Evolutionary conservation across 2,113 vertebrate genomes (phyloP), one percentile per base, ranked within the genome.

Genomic region (Bubalus kerabau): DNA sequence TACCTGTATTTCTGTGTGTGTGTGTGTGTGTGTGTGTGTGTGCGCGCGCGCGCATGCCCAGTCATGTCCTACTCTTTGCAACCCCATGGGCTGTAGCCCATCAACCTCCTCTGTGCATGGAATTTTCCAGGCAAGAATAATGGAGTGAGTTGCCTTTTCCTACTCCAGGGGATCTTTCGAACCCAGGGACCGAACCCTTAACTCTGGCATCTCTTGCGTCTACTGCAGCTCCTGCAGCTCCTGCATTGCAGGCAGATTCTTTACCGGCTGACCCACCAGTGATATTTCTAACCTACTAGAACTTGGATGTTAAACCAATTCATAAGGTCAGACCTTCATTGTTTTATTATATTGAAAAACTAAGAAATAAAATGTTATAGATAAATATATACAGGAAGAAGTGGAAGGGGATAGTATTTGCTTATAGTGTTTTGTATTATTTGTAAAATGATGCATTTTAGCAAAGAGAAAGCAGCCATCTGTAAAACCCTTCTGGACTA

Each of bases 401-500:
- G 78, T 32, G 14, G n/a, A 62, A 43, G 28, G 32, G 43, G 82
- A 15, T 60, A 76, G 84, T 17, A 5, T 71, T 84, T 87, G 26
- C 28, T 92, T 43, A 62, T 5, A 80, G 80, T 40, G 23, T 82
- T 97, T 91, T 91, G 56, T 57, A 64, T 78, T 90, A 24, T 80
- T 97, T 91, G 26, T 14, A 30, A 95, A 26, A 26, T 36, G 71
- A 64, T 54, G 23, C 46, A 48, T 71, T 95, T 86, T 80, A 76
- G 90, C 76, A 76, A 90, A 48, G 48, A 40, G 19, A 59, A 82
- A 26, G 19, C 40, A 59, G 6, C 30, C 14, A 1, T 24, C 12
- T 85, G 14, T 32, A 64, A 89, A 92, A n/a, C 14, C 12, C 50
- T 59, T 60, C 90, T 84, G 23, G 64, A n/a, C 9, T 67, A 78